A percentile compares a stretch with the other conserved stretches of the same genome.
These are phyloP conservation scores for Schizopygopsis pylzovi DNA, from an alignment of 2,797 vertebrate species.

Conservation along the genomic window DNA sequence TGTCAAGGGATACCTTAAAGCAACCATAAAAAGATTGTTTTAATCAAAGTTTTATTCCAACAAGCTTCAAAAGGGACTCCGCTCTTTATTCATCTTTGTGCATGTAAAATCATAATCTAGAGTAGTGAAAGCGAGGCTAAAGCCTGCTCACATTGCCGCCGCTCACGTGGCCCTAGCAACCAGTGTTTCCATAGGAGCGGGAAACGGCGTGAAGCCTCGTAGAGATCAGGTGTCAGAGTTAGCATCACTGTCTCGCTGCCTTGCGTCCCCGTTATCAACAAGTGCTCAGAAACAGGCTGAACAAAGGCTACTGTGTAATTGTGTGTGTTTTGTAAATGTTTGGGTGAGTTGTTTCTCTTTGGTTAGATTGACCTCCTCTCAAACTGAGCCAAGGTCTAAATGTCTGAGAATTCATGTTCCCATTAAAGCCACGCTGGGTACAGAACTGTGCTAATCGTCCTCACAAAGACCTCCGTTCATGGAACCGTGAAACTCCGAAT, in stretches of 20 bases:
- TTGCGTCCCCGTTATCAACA: not conserved
- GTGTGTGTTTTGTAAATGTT: conserved; percentile 3
- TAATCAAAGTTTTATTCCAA: not conserved
- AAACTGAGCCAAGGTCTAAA: conserved; percentile 1
- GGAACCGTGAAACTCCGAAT: not conserved
- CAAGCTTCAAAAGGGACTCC: not conserved
- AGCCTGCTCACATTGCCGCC: conserved; percentile 4
- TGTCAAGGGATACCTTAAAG: not conserved
- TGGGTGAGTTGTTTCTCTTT: conserved; percentile 10
- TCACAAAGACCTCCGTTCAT: conserved; percentile 29
- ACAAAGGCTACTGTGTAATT: conserved; percentile 4
- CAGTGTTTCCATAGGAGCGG: conserved; percentile 48
- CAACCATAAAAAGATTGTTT: not conserved
- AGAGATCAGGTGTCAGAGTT: conserved; percentile 34
- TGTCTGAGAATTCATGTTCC: conserved; percentile 7
- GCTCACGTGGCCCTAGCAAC: conserved; percentile 41
- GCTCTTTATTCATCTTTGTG: not conserved
- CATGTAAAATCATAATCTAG: not conserved
- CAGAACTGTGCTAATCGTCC: conserved; percentile 17
- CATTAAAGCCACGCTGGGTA: not conserved
- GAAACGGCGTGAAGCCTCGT: conserved; percentile 16
- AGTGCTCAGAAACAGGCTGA: not conserved
- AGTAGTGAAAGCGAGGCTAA: conserved; percentile 4
- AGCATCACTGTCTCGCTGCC: not conserved
- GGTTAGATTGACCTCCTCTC: not conserved